A percentile compares a stretch with the other conserved stretches of the same genome.
Evolutionary conservation across 2,797 vertebrate genomes (phyloP).

Genomic region (Erpetoichthys calabaricus): DNA sequence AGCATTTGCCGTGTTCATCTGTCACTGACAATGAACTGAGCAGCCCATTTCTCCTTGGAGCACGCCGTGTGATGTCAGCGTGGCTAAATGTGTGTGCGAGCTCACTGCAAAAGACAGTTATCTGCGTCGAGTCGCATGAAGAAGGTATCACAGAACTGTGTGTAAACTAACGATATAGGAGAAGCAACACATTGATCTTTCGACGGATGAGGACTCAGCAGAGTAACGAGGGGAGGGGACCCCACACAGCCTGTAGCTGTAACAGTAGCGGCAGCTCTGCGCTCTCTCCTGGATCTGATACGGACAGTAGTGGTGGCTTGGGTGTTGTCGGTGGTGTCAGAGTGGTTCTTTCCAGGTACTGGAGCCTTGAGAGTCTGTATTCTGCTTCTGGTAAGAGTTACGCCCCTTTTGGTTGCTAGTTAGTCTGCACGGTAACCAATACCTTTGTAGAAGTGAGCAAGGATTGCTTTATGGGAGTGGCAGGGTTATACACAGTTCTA

Average conservation of each 20-base stretch:
- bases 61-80: slow-evolving; percentile 68
- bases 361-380: slow-evolving; percentile 91
- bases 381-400: slow-evolving; percentile 73
- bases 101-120: too few relatives aligned
- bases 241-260: slow-evolving; percentile 65
- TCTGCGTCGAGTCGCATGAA: slow-evolving; percentile 23
- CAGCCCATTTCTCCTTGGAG: slow-evolving; percentile 40
- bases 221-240: slow-evolving; percentile 64
- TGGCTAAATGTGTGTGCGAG: slow-evolving; percentile 11
- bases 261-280: slow-evolving; percentile 68
- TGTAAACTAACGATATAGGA: slow-evolving; percentile 5
- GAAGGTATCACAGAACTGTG: slow-evolving; percentile 24
- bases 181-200: slow-evolving; percentile 11
- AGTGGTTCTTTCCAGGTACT: slow-evolving; percentile 74
- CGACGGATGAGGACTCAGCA: slow-evolving; percentile 69
- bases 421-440: not conserved
- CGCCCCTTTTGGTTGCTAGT: not conserved
- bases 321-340: slow-evolving; percentile 44
- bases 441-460: too few relatives aligned
- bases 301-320: slow-evolving; percentile 68
- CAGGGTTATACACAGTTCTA: too few relatives aligned
- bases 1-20: slow-evolving; percentile 16
- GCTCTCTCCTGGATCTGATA: slow-evolving; percentile 74
- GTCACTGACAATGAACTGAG: slow-evolving; percentile 1
- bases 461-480: too few relatives aligned